Evolutionary conservation across 2,888 invertebrate species (phyloP), one percentile per base, ranked within the genome.

Genomic region (Synanthedon vespiformis): DNA sequence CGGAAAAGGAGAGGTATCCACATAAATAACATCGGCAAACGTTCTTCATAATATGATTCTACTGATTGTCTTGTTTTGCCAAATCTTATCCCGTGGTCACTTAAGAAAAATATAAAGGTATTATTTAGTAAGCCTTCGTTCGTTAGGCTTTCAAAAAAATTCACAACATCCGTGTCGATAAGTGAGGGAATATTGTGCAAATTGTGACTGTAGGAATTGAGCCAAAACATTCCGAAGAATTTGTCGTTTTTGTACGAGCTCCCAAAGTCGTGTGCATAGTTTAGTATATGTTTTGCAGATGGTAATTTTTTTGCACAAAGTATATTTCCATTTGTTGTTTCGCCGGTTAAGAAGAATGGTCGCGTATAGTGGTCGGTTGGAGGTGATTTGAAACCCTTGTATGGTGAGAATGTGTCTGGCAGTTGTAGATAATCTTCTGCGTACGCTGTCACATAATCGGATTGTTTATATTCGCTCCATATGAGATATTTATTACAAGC

Each of bases 361-460:
- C 95, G 87, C 55, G 93, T 81, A 63, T 95, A 95, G 65, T 94
- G 94, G 69, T 96, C 94, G 0, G 94, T 92, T 0, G 96, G 96
- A 0, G 90, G 89, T 2, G 88, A 76, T 41, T 84, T 81, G 65
- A 95, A 96, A 0, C 95, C 95, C 53, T 64, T 60, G 54, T 61
- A 63, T 49, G 60, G 67, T 22, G 64, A 58, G 70, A 93, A 94
- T 0, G 94, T 94, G 52, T 92, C 92, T 2, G 95, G 91, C 48
- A 74, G 62, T 0, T 62, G 59, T 0, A 92, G 88, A 55, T 90
- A 89, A 64, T 95, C 95, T 80, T 95, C 95, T 1, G 90, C 92
- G 62, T 92, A 94, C 6, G 91, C 92, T 0, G 95, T 95, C 1
- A 89, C 88, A 72, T 93, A 95, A 34, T 93, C 92, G 5, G 88